Evolutionary conservation across 2,888 invertebrate genomes (phyloP).

Genomic region (Hetaerina titia): DNA sequence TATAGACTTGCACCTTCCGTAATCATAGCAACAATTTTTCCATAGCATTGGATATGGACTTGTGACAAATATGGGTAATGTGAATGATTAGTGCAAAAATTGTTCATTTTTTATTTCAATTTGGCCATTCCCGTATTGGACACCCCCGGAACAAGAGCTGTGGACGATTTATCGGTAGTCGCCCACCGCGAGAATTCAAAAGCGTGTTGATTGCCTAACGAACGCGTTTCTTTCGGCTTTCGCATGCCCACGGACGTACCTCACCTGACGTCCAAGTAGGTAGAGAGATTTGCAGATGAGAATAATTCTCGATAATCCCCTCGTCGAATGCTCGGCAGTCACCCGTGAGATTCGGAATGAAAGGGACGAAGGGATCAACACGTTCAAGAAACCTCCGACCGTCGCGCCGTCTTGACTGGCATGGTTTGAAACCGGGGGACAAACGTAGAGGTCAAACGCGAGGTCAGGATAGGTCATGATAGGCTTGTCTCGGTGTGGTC

Average conservation of each 20-base stretch:
- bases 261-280: background rate
- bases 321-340: background rate
- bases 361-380: background rate
- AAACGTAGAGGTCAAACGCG: background rate
- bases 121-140: background rate
- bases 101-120: background rate
- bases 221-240: background rate
- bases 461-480: background rate
- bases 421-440: background rate
- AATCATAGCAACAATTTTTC: too few relatives aligned
- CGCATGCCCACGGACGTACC: background rate
- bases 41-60: too few relatives aligned
- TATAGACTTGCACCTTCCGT: too few relatives aligned
- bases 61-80: too few relatives aligned
- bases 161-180: background rate
- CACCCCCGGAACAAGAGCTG: background rate
- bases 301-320: background rate
- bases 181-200: background rate
- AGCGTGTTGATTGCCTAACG: background rate
- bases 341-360: conserved; percentile 8
- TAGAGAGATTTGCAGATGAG: background rate
- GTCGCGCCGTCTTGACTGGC: background rate
- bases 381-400: background rate
- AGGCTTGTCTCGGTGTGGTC: background rate
- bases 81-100: background rate